phyloP scores from a whole-genome alignment of 2,113 vertebrate species.

The Nesogale talazaci region DNA sequence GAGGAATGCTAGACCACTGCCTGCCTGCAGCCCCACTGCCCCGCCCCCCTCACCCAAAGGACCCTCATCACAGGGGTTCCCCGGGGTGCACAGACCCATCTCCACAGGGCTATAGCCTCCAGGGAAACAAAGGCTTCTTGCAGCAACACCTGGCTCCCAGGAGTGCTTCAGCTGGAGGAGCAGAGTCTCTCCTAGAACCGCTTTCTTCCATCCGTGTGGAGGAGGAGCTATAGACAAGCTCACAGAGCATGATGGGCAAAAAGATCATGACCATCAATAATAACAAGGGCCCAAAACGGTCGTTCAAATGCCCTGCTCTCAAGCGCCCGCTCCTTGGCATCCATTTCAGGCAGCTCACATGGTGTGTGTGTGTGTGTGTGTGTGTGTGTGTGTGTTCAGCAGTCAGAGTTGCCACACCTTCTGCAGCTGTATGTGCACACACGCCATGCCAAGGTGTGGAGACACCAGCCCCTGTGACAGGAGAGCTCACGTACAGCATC shows the following conservation, averaged over 20 bases:
- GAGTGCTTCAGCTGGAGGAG: constrained; percentile 50
- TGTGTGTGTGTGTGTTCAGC: neutral
- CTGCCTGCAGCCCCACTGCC: neutral
- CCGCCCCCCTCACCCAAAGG: constrained; percentile 31
- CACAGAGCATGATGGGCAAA: neutral
- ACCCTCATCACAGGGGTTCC: constrained; percentile 15
- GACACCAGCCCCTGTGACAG: neutral
- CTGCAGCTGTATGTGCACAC: neutral
- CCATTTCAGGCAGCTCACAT: constrained; percentile 8
- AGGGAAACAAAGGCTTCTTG: constrained; percentile 63
- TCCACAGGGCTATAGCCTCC: constrained; percentile 43
- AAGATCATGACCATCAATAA: no score
- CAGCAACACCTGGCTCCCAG: constrained; percentile 2
- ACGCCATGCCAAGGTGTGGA: neutral
- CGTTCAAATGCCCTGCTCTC: constrained; percentile 18
- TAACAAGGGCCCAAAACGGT: constrained; percentile 44
- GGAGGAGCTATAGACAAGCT: constrained; percentile 23
- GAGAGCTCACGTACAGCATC: neutral
- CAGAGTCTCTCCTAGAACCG: constrained; percentile 40
- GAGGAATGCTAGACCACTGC: constrained; percentile 46
- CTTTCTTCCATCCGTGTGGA: constrained; percentile 1
- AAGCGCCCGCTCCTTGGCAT: constrained; percentile 44
- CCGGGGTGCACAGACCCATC: constrained; percentile 39
- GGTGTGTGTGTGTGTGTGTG: neutral
- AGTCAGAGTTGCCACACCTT: neutral